phyloP scores from a whole-genome alignment of 1,140 invertebrate species.

The Zelostemma sp. region DNA sequence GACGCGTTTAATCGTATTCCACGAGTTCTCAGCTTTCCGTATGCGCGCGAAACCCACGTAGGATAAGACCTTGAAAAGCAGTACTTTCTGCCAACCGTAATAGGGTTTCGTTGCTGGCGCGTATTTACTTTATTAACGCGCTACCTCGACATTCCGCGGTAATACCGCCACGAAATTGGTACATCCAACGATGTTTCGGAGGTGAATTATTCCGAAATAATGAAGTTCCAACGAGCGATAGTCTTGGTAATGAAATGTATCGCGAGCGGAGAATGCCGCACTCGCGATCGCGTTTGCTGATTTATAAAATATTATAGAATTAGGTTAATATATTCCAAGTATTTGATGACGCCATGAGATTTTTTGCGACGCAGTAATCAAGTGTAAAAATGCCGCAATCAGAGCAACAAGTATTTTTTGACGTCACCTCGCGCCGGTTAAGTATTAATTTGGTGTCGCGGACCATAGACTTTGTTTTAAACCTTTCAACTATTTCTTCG shows the following conservation, averaged over 20 bases:
- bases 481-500: too few species aligned
- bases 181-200: too few species aligned
- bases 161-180: too few species aligned
- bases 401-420: background rate
- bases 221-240: too few species aligned
- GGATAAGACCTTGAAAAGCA: slow-evolving; percentile 20
- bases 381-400: background rate
- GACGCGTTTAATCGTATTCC: slow-evolving; percentile 3
- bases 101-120: slow-evolving; percentile 21
- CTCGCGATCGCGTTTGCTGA: slow-evolving; percentile 10
- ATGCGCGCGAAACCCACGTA: slow-evolving; percentile 18
- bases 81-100: slow-evolving; percentile 40
- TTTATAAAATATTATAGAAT: slow-evolving; percentile 17
- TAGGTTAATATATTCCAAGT: slow-evolving; percentile 35
- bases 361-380: slow-evolving; percentile 5
- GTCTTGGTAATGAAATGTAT: too few species aligned
- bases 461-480: too few species aligned
- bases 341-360: slow-evolving; percentile 26
- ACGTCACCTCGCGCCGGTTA: background rate
- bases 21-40: slow-evolving; percentile 1
- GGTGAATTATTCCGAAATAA: too few species aligned
- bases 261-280: background rate
- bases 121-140: slow-evolving; percentile 15
- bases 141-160: background rate
- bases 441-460: too few species aligned